Evolutionary conservation across 2,888 invertebrate species (phyloP), one percentile per base, ranked within the genome.

Genomic region (Eristalis pertinax): DNA sequence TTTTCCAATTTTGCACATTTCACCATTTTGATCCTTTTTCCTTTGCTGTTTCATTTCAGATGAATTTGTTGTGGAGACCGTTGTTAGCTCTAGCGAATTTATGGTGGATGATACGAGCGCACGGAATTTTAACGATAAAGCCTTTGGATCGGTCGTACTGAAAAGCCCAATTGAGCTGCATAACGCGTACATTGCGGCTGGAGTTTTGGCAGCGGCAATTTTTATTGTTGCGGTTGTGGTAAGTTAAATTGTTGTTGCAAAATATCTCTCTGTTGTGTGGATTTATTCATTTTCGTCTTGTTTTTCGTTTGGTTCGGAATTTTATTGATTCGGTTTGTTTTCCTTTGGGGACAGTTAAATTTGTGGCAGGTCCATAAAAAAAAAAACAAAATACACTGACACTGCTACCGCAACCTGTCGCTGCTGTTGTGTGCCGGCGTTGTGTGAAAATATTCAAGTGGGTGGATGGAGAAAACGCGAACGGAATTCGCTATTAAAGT

Each of bases 131-230:
- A 93, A 92, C 90, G 93, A 93, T 89, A 93, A 91, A 93, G 92
- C 93, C 89, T 93, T 93, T 88, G 92, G 92, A 90, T 91, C 92
- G 89, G 92, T 92, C 89, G 92, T 92, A 86, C 91, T 93, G 88
- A 93, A 93, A 90, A 94, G 94, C 90, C 94, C 93, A 69, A 93
- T 95, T 91, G 95, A 95, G 87, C 93, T 95, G 76, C 96, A 96
- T 93, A 96, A 96, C 93, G 95, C 96, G 90, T 96, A 96, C 93
- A 96, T 97, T 90, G 96, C 96, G 11, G 96, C 96, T 32, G 96
- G 96, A 72, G 96, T 96, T 10, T 94, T 97, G 86, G 95, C 96
- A 56, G 95, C 96, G 63, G 96, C 96, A 73, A 95, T 97, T 83
- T 94, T 96, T 86, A 95, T 96, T 90, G 96, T 96, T 72, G 95